Conservation (phyloP, 2,888 invertebrate genomes). For the Microctonus hyperodae region DNA sequence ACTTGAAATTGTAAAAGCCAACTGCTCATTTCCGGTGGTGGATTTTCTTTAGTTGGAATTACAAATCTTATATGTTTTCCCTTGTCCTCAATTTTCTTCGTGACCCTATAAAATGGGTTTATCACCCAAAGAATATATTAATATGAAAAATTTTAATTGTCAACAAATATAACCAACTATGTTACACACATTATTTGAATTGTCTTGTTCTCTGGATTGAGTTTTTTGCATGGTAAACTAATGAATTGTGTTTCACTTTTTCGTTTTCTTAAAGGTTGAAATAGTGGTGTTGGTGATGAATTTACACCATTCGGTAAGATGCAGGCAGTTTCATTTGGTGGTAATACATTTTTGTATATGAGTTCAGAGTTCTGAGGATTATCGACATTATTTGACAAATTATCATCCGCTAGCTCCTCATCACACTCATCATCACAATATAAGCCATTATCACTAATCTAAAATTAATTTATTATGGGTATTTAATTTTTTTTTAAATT, state of each 20-base stretch:
- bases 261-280: conserved; percentile 58
- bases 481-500: not conserved
- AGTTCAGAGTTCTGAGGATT: conserved; percentile 39
- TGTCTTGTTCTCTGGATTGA: conserved; percentile 64
- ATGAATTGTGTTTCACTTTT: conserved; percentile 56
- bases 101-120: conserved; percentile 43
- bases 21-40: conserved; percentile 77
- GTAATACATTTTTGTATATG: conserved; percentile 33
- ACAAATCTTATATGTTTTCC: conserved; percentile 64
- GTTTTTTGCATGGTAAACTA: conserved; percentile 66
- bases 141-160: not conserved
- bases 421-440: conserved; percentile 54
- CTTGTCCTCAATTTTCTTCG: conserved; percentile 57
- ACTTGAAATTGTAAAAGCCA: conserved; percentile 81
- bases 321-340: conserved; percentile 15
- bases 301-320: not conserved
- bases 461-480: not conserved
- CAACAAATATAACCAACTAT: not conserved
- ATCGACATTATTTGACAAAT: conserved; percentile 21
- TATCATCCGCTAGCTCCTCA: conserved; percentile 44
- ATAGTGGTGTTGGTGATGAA: conserved; percentile 54
- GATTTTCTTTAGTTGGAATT: conserved; percentile 80
- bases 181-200: conserved; percentile 46
- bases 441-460: conserved; percentile 57
- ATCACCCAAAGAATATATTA: conserved; percentile 17